Evolutionary conservation across 2,113 vertebrate genomes (phyloP).

Genomic region (Diadophis punctatus): DNA sequence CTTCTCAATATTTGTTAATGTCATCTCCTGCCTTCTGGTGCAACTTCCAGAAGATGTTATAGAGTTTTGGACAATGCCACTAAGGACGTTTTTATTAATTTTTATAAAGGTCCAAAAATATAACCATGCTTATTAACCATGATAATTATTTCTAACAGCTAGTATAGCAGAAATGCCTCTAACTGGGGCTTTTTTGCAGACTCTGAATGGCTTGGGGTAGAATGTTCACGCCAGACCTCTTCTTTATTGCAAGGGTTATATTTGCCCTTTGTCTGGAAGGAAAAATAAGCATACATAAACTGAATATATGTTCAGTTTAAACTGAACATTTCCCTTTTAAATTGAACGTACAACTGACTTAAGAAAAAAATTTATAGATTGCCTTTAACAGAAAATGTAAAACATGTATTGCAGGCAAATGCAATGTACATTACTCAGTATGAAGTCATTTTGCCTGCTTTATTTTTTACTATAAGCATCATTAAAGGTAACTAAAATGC

Average conservation of each 20-base stretch:
- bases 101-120: not conserved
- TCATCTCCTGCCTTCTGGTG: not conserved
- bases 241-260: not conserved
- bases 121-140: not conserved
- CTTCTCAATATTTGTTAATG: not conserved
- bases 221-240: not conserved
- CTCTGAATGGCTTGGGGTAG: not conserved
- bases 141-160: not conserved
- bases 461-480: not conserved
- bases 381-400: not conserved
- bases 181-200: not conserved
- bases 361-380: not conserved
- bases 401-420: not conserved
- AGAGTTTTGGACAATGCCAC: not conserved
- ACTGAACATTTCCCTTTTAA: not conserved
- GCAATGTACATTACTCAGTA: not conserved
- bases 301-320: not conserved
- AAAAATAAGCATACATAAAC: not conserved
- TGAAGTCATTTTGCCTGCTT: not conserved
- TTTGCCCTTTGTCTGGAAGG: not conserved
- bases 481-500: not conserved
- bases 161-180: not conserved
- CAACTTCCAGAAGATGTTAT: not conserved
- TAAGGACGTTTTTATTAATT: not conserved
- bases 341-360: not conserved